phyloP scores from a whole-genome alignment of 1,140 invertebrate species.

The Drosophila suzukii region DNA sequence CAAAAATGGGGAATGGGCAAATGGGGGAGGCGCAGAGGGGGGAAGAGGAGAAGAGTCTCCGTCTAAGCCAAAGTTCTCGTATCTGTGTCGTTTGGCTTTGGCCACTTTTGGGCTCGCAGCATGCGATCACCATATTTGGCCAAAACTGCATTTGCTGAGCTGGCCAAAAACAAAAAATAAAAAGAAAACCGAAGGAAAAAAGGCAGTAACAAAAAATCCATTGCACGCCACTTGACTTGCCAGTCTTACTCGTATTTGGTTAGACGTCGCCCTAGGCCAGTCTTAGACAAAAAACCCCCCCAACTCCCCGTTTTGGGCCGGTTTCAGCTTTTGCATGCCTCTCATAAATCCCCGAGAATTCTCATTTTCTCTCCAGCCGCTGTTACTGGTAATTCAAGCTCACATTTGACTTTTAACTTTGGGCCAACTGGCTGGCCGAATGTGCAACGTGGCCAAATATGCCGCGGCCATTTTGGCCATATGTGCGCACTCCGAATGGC shows the following conservation, averaged over 20 bases:
- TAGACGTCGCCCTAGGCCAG: slow-evolving; percentile 77
- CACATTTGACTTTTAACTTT: slow-evolving; percentile 82
- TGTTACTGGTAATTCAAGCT: slow-evolving; percentile 75
- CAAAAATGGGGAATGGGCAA: slow-evolving; percentile 11
- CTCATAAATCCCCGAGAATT: slow-evolving; percentile 79
- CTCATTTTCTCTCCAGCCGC: slow-evolving; percentile 59
- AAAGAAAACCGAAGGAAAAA: neutral
- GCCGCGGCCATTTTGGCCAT: slow-evolving; percentile 67
- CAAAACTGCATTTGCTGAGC: slow-evolving; percentile 75
- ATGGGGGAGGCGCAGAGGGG: neutral
- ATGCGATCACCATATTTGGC: slow-evolving; percentile 81
- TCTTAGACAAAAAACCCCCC: slow-evolving; percentile 12
- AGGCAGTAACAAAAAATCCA: slow-evolving; percentile 40
- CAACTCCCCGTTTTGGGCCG: slow-evolving; percentile 35
- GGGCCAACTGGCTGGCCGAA: slow-evolving; percentile 48
- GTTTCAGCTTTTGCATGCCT: slow-evolving; percentile 64
- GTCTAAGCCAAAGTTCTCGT: slow-evolving; percentile 57
- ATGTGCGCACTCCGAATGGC: slow-evolving; percentile 41
- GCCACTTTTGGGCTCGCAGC: slow-evolving; percentile 68
- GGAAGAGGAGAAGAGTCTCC: slow-evolving; percentile 4
- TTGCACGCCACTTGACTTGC: slow-evolving; percentile 81
- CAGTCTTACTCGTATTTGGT: slow-evolving; percentile 78
- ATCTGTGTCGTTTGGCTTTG: slow-evolving; percentile 68
- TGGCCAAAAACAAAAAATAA: slow-evolving; percentile 41
- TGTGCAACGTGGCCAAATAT: slow-evolving; percentile 74